Base-by-base conservation (phyloP, 1,140 invertebrate species). In the Drosophila ogumai region DNA sequence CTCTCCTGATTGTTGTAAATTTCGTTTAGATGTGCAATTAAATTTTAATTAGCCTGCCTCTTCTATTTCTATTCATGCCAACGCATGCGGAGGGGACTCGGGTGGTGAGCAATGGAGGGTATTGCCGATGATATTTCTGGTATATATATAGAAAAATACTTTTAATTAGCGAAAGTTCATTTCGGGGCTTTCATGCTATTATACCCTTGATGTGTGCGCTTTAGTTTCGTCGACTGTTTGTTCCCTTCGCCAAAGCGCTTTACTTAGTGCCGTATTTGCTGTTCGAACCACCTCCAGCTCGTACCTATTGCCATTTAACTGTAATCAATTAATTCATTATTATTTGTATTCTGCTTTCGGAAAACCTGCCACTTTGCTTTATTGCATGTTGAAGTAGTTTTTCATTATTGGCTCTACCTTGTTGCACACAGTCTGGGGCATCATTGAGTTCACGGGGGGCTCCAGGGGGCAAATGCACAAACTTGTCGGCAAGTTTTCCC, bases 241-340 rank as follows among this genome's bases (percentile, higher is more conserved):
- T 25, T 47, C 40, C 41, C 40, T 57, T 58, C 22, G 36, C 54
- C 47, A 54, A 65, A 47, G 54, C 43, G 50, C 59, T 67, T 66
- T 67, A 65, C 52, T 77, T 74, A 50, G 64, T 54, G 60, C 60
- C 58, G 59, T 65, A 65, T 79, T 82, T 64, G 68, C 19, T 3
- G 17, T 19, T 9, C 31, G 19, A 50, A 36, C 28, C 47, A 41
- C 50, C 68, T 72, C 49, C 15, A 3, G 28, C n/a, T 43, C 31
- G 36, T 44, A 38, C 19, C 58, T 43, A 28, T 67, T 69, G 31
- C 65, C 81, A 84, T 90, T 81, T 90, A 88, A 78, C 85, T 88
- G 85, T 84, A 90, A 84, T 90, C 84, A 88, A 88, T 88, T 88
- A 88, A 88, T 84, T 88, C 74, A 78, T 84, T 84, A 90, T 90